Evolutionary conservation across 2,113 vertebrate species (phyloP).

Genomic region (Addax nasomaculatus): DNA sequence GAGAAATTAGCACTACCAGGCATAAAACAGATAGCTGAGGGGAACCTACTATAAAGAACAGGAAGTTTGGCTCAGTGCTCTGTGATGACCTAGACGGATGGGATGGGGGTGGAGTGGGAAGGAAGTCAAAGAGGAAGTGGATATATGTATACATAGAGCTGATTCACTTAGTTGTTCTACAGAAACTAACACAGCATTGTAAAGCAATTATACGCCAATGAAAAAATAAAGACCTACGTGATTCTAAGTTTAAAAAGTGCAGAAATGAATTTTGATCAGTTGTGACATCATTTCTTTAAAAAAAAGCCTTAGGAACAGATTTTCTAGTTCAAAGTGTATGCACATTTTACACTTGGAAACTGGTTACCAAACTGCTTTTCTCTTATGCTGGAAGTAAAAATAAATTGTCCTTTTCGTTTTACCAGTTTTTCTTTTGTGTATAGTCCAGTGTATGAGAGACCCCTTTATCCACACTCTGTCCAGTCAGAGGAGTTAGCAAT

Average conservation of each 20-base stretch:
- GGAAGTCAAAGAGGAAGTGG: background rate
- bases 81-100: rapidly evolving
- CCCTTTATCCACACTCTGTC: background rate
- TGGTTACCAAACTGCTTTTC: background rate
- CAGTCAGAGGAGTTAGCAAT: background rate
- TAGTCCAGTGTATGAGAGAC: background rate
- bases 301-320: background rate
- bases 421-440: background rate
- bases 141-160: background rate
- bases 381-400: background rate
- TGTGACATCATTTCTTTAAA: background rate
- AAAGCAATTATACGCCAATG: background rate
- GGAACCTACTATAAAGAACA: background rate
- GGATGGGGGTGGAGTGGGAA: background rate
- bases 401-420: background rate
- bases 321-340: background rate
- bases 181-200: background rate
- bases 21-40: background rate
- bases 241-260: rapidly evolving
- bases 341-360: background rate
- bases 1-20: background rate
- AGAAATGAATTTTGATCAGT: background rate
- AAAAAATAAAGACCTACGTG: background rate
- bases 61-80: background rate
- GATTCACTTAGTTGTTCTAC: background rate